Base-by-base conservation (phyloP, 2,888 invertebrate species). In the Caenorhabditis sp. region DNA sequence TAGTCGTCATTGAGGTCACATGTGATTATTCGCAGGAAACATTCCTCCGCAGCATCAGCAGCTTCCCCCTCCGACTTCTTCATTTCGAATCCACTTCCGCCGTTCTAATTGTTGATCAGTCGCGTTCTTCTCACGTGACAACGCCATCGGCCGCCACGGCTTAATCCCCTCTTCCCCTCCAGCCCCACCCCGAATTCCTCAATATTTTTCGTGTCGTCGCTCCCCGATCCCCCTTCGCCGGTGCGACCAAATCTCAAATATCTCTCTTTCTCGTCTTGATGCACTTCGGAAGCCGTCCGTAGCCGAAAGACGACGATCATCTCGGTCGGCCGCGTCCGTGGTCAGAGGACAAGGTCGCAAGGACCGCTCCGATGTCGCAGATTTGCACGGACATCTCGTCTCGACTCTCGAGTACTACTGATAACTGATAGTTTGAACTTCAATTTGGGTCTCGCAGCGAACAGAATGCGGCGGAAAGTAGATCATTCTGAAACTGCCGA, bases 341-440 rank as follows among this genome's bases (percentile, higher is more conserved):
- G 67, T 61, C 76, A 76, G 76, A 76, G 67, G 76, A 76, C 76
- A 76, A 76, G 76, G 76, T 76, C 76, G 61, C 62, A n/a, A n/a
- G n/a, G n/a, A n/a, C n/a, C n/a, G n/a, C 11, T 28, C 47, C 47
- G 58, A 56, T 69, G 47, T 72, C 26, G 18, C 32, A 64, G 58
- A 65, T 74, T 74, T 74, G 76, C 67, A 76, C 74, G 65, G 51
- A 64, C 64, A n/a, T n/a, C n/a, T n/a, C n/a, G n/a, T n/a, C 32
- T 32, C 9, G 22, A 53, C 26, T 26, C 40, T 40, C 40, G 18
- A 20, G 18, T 4, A 47, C n/a, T 24, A 11, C 26, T 32, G 47
- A 47, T 26, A 56, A 32, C 55, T 56, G 55, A 56, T 56, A 53
- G 22, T 50, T 22, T 50, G 18, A 50, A 26, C 24, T 53, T 9